These are phyloP conservation scores for Anarhynchus alexandrinus DNA, from an alignment of 2,113 vertebrate genomes.

Conservation along the genomic window DNA sequence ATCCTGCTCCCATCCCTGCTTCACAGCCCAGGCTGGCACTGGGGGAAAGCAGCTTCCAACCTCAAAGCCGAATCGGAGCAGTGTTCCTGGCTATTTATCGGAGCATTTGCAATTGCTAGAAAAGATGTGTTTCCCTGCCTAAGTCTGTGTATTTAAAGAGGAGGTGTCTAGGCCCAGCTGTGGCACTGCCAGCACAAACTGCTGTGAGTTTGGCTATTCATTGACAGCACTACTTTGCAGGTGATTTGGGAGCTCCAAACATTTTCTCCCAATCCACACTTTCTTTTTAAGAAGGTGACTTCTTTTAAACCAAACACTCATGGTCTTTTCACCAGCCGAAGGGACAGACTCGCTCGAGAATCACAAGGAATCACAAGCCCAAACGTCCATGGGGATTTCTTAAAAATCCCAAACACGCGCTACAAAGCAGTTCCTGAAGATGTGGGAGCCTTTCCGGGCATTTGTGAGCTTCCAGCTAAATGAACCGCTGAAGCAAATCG, in stretches of 20 bases:
- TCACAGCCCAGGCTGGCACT: not conserved
- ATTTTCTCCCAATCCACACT: not conserved
- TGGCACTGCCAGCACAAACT: not conserved
- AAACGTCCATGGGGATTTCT: not conserved
- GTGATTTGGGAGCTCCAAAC: not conserved
- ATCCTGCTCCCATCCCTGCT: not conserved
- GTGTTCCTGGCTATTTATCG: accelerated
- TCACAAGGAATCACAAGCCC: not conserved
- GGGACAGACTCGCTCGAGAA: not conserved
- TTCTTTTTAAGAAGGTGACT: not conserved
- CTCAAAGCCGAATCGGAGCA: accelerated
- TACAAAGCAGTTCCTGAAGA: not conserved
- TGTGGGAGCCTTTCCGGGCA: not conserved
- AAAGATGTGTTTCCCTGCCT: not conserved
- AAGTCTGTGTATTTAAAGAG: accelerated
- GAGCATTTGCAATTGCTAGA: not conserved
- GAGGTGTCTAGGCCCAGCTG: not conserved
- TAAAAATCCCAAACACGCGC: not conserved
- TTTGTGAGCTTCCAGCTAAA: not conserved
- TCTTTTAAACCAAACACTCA: not conserved
- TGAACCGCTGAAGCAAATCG: not conserved
- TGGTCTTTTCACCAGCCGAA: not conserved
- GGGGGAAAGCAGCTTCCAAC: not conserved
- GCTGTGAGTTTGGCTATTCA: not conserved
- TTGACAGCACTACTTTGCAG: not conserved